phyloP scores from a whole-genome alignment of 2,888 invertebrate genomes.

The Eucera pruinosa region DNA sequence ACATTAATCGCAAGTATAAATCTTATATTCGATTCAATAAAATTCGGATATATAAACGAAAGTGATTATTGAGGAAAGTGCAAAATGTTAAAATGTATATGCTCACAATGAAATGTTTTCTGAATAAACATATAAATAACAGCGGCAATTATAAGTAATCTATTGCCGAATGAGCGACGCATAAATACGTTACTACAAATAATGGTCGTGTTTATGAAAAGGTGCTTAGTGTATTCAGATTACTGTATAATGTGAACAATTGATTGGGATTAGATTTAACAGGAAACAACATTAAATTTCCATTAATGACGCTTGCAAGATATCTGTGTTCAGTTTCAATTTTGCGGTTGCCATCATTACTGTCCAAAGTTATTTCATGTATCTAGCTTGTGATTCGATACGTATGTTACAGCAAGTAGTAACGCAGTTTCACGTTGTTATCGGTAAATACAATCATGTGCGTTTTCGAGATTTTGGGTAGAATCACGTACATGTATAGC shows the following conservation, averaged over 20 bases:
- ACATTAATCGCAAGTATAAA: background rate
- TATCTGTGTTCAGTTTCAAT: constrained; percentile 29
- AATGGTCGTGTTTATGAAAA: background rate
- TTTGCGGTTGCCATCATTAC: constrained; percentile 12
- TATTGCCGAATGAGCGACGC: too few relatives aligned
- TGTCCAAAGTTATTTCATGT: constrained; percentile 18
- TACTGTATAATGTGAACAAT: background rate
- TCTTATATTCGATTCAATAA: background rate
- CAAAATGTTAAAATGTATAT: background rate
- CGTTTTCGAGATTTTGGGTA: constrained; percentile 29
- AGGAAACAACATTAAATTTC: background rate
- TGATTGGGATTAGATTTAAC: background rate
- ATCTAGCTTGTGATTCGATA: constrained; percentile 10
- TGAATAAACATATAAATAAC: background rate
- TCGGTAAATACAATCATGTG: constrained; percentile 32
- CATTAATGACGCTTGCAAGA: constrained; percentile 9
- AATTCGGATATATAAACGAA: too few relatives aligned
- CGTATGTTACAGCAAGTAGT: background rate
- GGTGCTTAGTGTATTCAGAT: background rate
- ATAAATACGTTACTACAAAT: too few relatives aligned
- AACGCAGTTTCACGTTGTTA: constrained; percentile 29
- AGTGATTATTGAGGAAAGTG: background rate
- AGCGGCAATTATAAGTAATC: background rate
- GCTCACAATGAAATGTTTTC: background rate
- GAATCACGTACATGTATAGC: background rate